These are phyloP conservation scores for Vespertilio murinus DNA, from an alignment of 2,797 vertebrate genomes.

Conservation along the genomic window DNA sequence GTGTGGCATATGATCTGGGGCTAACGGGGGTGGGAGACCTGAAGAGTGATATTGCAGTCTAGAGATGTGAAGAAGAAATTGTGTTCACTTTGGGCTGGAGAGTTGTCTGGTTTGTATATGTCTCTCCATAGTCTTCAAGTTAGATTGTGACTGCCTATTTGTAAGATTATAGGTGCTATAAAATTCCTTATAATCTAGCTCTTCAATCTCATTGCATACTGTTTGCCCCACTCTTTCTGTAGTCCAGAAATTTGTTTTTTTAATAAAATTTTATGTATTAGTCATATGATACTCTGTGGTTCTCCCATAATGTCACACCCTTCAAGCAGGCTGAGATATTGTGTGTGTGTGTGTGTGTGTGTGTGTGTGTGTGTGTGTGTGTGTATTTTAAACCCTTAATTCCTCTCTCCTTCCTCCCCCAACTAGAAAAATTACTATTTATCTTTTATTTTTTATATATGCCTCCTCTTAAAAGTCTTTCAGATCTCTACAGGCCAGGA, in stretches of 20 bases:
- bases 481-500: background rate
- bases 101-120: background rate
- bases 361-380: background rate
- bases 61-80: background rate
- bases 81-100: background rate
- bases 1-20: background rate
- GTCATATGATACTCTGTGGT: background rate
- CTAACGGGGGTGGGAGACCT: background rate
- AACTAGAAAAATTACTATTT: background rate
- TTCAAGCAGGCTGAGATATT: background rate
- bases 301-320: background rate
- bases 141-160: background rate
- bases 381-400: background rate
- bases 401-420: background rate
- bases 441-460: background rate
- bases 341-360: background rate
- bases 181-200: background rate
- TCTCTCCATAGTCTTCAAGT: background rate
- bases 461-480: background rate
- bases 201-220: background rate
- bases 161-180: background rate
- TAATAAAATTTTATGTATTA: background rate
- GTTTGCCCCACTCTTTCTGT: background rate
- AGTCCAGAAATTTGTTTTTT: background rate
- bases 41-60: background rate